A percentile compares a stretch with the other conserved stretches of the same genome.
Conservation (phyloP, 2,113 vertebrate genomes). For the Lamprologus callipterus region DNA sequence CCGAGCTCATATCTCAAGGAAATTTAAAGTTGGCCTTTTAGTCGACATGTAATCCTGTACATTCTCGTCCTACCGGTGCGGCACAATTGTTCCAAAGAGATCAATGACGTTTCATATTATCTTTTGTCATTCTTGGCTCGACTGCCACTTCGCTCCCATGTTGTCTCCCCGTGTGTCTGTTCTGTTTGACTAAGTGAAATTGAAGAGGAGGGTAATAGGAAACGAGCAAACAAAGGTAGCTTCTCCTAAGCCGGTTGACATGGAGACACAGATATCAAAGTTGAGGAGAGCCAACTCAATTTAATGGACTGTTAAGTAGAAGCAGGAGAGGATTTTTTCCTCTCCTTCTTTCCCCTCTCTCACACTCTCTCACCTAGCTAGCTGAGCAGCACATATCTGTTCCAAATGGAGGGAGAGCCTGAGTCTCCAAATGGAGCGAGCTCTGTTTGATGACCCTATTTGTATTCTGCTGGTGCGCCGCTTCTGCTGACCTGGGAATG, state of each 20-base stretch:
- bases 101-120: conserved; percentile 2
- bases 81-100: background rate
- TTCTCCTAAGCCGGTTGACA: background rate
- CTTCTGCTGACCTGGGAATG: conserved; percentile 56
- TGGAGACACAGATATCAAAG: conserved; percentile 48
- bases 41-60: background rate
- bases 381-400: conserved; percentile 28
- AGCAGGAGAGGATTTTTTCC: background rate
- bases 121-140: background rate
- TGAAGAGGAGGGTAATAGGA: conserved; percentile 24
- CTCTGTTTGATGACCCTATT: conserved; percentile 60
- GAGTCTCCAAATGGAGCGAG: conserved; percentile 29
- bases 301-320: conserved; percentile 46
- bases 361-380: background rate
- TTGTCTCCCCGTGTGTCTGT: background rate
- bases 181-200: conserved; percentile 9
- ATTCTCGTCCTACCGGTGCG: background rate
- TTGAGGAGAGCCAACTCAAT: conserved; percentile 18
- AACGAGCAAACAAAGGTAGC: conserved; percentile 6
- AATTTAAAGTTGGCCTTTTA: background rate
- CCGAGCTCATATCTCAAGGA: background rate
- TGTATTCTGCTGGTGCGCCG: conserved; percentile 52
- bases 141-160: background rate
- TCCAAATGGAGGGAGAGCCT: conserved; percentile 40
- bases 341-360: background rate